Percentiles rank a stretch among this genome's conserved stretches.
Conservation (phyloP, 2,113 vertebrate genomes). For the Cyanoderma ruficeps region DNA sequence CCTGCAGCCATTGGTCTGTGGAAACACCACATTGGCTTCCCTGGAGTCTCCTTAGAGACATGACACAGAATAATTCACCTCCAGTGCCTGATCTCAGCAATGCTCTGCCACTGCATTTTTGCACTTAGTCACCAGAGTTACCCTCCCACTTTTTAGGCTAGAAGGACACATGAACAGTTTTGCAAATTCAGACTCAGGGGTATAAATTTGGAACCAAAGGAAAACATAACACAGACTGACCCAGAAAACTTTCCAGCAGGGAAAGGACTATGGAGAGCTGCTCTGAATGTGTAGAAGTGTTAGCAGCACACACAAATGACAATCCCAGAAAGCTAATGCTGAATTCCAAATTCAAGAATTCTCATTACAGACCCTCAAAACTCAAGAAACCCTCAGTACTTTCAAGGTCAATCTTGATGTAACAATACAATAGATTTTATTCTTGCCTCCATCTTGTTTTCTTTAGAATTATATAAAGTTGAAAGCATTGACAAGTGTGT, state of each 20-base stretch:
- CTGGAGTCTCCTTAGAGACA: not conserved
- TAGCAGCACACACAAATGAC: not conserved
- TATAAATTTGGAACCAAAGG: not conserved
- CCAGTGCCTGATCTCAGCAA: not conserved
- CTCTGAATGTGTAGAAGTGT: rapidly evolving
- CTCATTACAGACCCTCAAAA: not conserved
- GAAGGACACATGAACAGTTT: not conserved
- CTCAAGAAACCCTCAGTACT: not conserved
- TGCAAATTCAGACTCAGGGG: not conserved
- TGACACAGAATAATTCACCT: not conserved
- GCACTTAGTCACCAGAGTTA: not conserved
- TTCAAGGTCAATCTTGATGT: not conserved
- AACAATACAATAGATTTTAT: not conserved
- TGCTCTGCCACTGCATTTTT: not conserved
- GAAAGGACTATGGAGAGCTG: not conserved
- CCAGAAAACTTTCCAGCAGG: not conserved
- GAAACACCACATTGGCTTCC: not conserved
- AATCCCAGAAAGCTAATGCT: not conserved
- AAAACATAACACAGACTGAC: not conserved
- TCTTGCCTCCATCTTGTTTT: not conserved
- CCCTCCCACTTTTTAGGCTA: not conserved
- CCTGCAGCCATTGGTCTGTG: not conserved
- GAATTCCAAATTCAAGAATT: not conserved
- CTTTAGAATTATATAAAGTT: not conserved
- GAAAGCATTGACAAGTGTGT: not conserved